These are phyloP conservation scores for Listrodromus nycthemerus DNA, from an alignment of 2,888 invertebrate species.

Conservation along the genomic window DNA sequence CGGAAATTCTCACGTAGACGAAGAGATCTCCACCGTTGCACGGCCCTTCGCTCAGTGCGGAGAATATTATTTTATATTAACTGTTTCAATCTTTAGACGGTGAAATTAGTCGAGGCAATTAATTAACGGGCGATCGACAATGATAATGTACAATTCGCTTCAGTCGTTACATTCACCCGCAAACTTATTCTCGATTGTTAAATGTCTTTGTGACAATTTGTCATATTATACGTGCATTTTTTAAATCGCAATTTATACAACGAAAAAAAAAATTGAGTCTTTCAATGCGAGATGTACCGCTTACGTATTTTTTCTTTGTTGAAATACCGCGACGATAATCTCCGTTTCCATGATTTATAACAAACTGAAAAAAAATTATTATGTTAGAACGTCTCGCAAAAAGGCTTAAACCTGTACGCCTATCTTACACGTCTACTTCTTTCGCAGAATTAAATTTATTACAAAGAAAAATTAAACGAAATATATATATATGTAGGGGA, in stretches of 20 bases:
- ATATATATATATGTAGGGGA: conserved; percentile 15
- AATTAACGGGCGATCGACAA: conserved; percentile 36
- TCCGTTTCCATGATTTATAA: conserved; percentile 3
- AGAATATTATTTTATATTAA: neutral
- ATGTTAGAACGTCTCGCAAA: neutral
- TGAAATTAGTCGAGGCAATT: neutral
- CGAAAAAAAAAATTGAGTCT: neutral
- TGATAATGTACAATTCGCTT: conserved; percentile 32
- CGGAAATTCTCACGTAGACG: conserved; percentile 35
- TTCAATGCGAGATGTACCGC: neutral
- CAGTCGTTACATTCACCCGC: conserved; percentile 8
- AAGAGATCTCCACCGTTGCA: conserved; percentile 38
- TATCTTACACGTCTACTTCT: conserved; percentile 18
- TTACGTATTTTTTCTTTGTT: neutral
- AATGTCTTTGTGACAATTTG: conserved; percentile 3
- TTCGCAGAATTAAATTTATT: conserved; percentile 59
- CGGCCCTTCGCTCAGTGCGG: conserved; percentile 27
- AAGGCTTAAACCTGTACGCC: conserved; percentile 6
- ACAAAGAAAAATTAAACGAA: conserved; percentile 44
- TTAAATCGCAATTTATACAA: neutral
- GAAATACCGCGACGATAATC: neutral
- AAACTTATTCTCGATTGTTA: conserved; percentile 9
- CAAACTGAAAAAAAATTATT: neutral
- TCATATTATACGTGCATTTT: neutral
- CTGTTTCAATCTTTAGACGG: neutral